Conservation (phyloP, 1,140 invertebrate species). For the Chionoecetes opilio region DNA sequence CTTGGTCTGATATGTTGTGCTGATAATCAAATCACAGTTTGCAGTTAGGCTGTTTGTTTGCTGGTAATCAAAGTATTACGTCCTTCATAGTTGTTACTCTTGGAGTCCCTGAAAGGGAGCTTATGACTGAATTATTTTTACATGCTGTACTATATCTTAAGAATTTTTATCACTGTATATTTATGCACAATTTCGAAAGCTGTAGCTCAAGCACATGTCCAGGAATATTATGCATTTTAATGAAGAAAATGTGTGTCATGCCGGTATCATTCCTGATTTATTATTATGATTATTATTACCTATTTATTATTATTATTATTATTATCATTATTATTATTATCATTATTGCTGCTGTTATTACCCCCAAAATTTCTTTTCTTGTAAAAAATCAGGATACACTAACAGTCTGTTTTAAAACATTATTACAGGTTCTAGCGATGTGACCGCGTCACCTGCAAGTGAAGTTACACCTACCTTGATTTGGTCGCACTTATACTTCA, state of each 20-base stretch:
- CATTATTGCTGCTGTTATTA: neutral
- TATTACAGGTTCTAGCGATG: too few relatives aligned
- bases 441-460: too few relatives aligned
- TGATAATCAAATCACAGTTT: slow-evolving; percentile 77
- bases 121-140: slow-evolving; percentile 77
- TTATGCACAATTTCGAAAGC: slow-evolving; percentile 72
- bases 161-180: slow-evolving; percentile 75
- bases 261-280: neutral
- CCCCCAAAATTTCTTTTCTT: too few relatives aligned
- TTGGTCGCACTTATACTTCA: too few relatives aligned
- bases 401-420: too few relatives aligned
- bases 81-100: slow-evolving; percentile 74
- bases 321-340: slow-evolving; percentile 25
- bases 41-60: slow-evolving; percentile 63
- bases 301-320: slow-evolving; percentile 2
- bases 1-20: slow-evolving; percentile 65
- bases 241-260: slow-evolving; percentile 70
- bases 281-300: too few relatives aligned
- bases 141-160: slow-evolving; percentile 72
- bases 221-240: slow-evolving; percentile 60
- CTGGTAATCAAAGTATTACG: slow-evolving; percentile 74
- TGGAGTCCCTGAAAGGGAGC: slow-evolving; percentile 69
- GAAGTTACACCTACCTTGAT: too few relatives aligned
- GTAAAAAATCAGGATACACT: too few relatives aligned
- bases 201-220: slow-evolving; percentile 72